Conservation (phyloP, 2,888 invertebrate genomes). For the Lithophane socia region DNA sequence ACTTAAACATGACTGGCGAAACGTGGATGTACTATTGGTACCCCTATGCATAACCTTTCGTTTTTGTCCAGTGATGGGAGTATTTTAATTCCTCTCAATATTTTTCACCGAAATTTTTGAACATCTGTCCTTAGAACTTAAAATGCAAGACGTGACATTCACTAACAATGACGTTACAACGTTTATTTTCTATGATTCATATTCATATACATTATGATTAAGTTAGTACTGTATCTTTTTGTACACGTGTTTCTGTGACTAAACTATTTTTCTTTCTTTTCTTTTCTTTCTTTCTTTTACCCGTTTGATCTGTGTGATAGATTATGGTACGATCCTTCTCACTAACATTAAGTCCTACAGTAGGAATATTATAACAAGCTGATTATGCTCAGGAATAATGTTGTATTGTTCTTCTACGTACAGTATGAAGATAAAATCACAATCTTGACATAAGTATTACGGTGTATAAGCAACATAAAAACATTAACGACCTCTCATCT, state of each 20-base stretch:
- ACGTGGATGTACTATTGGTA: too few relatives aligned
- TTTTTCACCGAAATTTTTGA: background rate
- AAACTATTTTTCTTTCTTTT: too few relatives aligned
- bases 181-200: too few relatives aligned
- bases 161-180: too few relatives aligned
- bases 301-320: too few relatives aligned
- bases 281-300: too few relatives aligned
- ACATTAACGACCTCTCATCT: conserved; percentile 48
- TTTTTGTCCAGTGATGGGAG: background rate
- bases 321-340: background rate
- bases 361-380: background rate
- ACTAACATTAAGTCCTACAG: background rate
- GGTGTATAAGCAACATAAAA: conserved; percentile 30
- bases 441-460: conserved; percentile 19
- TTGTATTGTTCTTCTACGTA: background rate
- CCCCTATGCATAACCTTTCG: too few relatives aligned
- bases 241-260: too few relatives aligned
- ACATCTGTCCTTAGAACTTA: background rate
- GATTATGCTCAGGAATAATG: background rate
- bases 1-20: too few relatives aligned
- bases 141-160: background rate
- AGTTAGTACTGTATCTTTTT: too few relatives aligned
- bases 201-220: too few relatives aligned
- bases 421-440: conserved; percentile 26
- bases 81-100: background rate